These are phyloP conservation scores for Allacma fusca DNA, from an alignment of 2,888 invertebrate genomes.

Conservation along the genomic window DNA sequence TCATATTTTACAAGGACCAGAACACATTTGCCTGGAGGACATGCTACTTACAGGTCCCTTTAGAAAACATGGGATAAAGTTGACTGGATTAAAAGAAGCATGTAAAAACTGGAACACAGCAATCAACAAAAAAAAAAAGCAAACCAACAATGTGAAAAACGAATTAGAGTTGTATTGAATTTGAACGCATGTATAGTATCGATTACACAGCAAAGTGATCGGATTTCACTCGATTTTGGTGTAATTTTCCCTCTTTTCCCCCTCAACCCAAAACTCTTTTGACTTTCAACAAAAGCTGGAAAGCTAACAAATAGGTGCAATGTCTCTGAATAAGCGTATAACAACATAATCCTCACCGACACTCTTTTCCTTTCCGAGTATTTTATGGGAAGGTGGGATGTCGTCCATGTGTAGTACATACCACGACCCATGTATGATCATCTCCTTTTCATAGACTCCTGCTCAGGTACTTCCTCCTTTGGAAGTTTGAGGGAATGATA, in stretches of 20 bases:
- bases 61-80: neutral
- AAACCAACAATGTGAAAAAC: constrained; percentile 26
- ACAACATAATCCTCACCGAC: constrained; percentile 43
- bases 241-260: constrained; percentile 43
- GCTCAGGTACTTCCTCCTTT: too few species aligned
- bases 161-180: constrained; percentile 43
- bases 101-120: neutral
- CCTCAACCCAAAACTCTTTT: constrained; percentile 33
- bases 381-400: neutral
- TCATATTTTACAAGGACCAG: too few species aligned
- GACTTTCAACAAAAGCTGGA: constrained; percentile 44
- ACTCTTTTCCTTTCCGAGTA: constrained; percentile 17
- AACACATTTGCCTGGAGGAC: too few species aligned
- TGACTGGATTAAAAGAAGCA: neutral
- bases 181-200: constrained; percentile 44
- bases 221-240: constrained; percentile 49
- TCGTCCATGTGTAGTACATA: constrained; percentile 3
- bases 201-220: constrained; percentile 52
- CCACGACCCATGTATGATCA: neutral
- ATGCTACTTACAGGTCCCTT: too few species aligned
- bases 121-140: neutral
- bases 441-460: too few species aligned
- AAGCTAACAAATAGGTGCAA: constrained; percentile 43
- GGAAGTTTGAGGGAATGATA: too few species aligned
- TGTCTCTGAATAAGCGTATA: constrained; percentile 37